A percentile compares a stretch with the other conserved stretches of the same genome.
Evolutionary conservation across 2,888 invertebrate genomes (phyloP).

Genomic region (Dione juno): DNA sequence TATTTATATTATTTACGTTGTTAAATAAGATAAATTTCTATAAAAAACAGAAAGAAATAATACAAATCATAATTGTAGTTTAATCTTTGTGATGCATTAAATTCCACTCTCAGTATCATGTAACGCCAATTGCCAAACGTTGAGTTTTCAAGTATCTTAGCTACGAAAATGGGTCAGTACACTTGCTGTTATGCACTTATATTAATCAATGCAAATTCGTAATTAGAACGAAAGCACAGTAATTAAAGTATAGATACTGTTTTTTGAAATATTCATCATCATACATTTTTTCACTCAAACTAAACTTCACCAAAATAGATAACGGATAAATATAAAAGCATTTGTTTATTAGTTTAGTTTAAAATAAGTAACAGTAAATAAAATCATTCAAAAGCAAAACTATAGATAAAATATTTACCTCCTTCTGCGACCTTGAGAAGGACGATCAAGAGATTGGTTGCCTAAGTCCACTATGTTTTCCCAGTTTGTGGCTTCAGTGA

Average conservation of each 20-base stretch:
- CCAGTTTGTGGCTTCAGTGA: constrained; percentile 52
- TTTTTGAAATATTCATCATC: not conserved
- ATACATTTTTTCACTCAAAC: not conserved
- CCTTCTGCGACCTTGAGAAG: constrained; percentile 67
- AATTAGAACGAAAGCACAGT: constrained; percentile 34
- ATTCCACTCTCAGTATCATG: constrained; percentile 59
- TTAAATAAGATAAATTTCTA: not conserved
- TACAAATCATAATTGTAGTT: not conserved
- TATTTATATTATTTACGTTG: too few species aligned
- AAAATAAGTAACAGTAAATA: not conserved
- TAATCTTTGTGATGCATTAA: not conserved
- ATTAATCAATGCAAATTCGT: constrained; percentile 68
- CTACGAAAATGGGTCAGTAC: constrained; percentile 79
- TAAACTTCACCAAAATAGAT: not conserved
- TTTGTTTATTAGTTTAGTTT: not conserved
- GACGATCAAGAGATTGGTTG: constrained; percentile 55
- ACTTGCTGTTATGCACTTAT: constrained; percentile 70
- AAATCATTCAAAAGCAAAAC: constrained; percentile 50
- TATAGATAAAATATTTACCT: constrained; percentile 62
- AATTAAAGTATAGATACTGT: not conserved
- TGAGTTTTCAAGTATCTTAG: constrained; percentile 68
- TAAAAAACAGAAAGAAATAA: not conserved
- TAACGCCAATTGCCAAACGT: constrained; percentile 65
- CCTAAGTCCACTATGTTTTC: constrained; percentile 59
- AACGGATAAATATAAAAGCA: not conserved